These are phyloP conservation scores for Eutrigla gurnardus DNA, from an alignment of 2,797 vertebrate species.

Conservation along the genomic window DNA sequence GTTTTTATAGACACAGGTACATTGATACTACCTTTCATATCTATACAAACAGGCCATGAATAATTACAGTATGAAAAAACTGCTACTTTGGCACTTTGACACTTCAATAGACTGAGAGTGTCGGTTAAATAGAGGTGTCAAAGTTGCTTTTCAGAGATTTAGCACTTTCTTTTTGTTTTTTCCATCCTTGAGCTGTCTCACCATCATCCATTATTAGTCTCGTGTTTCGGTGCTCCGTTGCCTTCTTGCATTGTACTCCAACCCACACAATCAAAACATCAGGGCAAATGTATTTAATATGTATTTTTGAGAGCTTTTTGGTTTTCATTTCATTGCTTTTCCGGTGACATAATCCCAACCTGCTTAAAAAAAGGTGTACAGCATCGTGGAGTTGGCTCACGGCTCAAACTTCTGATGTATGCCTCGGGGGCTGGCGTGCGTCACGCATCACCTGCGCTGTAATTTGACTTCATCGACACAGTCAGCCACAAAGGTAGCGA, in stretches of 20 bases:
- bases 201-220: not conserved
- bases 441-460: not conserved
- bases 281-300: not conserved
- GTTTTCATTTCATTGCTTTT: not conserved
- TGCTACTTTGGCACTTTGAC: not conserved
- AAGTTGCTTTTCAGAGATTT: not conserved
- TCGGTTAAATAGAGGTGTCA: not conserved
- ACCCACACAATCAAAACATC: not conserved
- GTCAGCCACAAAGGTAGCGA: not conserved
- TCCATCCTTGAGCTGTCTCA: not conserved
- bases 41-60: not conserved
- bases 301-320: not conserved
- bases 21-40: not conserved
- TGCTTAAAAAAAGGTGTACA: not conserved
- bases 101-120: not conserved
- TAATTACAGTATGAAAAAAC: not conserved
- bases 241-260: not conserved
- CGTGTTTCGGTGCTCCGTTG: not conserved
- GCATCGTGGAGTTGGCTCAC: not conserved
- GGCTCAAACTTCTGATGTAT: not conserved
- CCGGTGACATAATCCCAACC: not conserved
- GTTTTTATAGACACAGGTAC: not conserved
- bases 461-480: constrained; percentile 1
- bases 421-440: too few relatives aligned
- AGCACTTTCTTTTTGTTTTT: not conserved